Conservation (phyloP, 2,888 invertebrate genomes). For the Drosophila tripunctata region DNA sequence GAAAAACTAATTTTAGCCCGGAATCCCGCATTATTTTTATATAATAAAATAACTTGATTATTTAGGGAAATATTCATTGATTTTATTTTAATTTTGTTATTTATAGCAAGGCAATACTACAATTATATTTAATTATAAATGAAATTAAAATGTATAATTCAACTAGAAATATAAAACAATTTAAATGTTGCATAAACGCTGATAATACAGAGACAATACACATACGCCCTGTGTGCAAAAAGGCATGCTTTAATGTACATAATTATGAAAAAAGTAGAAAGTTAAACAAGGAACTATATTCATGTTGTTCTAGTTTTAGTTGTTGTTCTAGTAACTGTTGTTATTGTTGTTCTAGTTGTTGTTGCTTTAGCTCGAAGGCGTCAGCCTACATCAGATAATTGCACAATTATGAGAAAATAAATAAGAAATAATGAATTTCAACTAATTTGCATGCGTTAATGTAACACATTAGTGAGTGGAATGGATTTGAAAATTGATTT, state of each 20-base stretch:
- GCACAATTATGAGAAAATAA: constrained; percentile 37
- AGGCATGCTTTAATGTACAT: not conserved
- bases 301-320: not conserved
- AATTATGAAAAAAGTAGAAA: constrained; percentile 12
- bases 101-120: no score
- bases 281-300: constrained; percentile 14
- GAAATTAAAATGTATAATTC: no score
- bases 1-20: no score
- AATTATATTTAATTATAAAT: no score
- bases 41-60: not conserved
- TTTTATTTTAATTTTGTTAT: no score
- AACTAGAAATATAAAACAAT: no score
- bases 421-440: constrained; percentile 53
- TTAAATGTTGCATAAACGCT: no score
- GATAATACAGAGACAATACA: no score
- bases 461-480: constrained; percentile 35
- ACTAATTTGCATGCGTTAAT: constrained; percentile 62
- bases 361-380: constrained; percentile 5
- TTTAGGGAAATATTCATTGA: no score
- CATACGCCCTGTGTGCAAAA: not conserved
- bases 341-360: not conserved
- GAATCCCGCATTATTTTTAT: no score
- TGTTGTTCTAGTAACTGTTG: not conserved
- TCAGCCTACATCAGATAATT: constrained; percentile 20
- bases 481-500: constrained; percentile 10